Base-by-base conservation (phyloP, 2,888 invertebrate genomes). In the Xiphydria camelus region DNA sequence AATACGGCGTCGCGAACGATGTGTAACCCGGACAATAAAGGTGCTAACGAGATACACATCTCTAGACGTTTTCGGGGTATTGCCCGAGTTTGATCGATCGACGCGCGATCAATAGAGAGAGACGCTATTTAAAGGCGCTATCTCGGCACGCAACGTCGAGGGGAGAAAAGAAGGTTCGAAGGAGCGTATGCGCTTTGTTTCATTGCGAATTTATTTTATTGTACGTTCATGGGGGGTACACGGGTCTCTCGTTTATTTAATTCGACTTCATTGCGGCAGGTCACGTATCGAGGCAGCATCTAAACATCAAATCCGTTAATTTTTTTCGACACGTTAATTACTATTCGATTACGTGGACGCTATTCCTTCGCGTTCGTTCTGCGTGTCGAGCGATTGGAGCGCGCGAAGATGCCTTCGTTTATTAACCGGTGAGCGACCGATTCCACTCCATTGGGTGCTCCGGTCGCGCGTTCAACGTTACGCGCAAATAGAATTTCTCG, bases 241-340 rank as follows among this genome's bases (percentile, higher is more conserved):
- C 49, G 52, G 51, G 51, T 53, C 25, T 44, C 29, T 53, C 29
- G 5, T 15, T n/a, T 29, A 29, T 15, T 6, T 50, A 52, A 54
- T 26, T 47, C 56, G 48, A 47, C 51, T 44, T 44, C 40, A 55
- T 39, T 54, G 52, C 49, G 52, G 51, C 45, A 55, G 60, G 60
- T 53, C 55, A 61, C 59, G 60, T 56, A 56, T 53, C 50, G 56
- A 62, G 61, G 59, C 66, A 64, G 57, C 55, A 48, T 62, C 61
- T 66, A 62, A 67, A 67, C 65, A 68, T 66, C 64, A 64, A 68
- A 66, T 66, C 61, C 62, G 62, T 64, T 64, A 62, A 64, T 66
- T 66, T 57, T 45, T 59, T 58, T 37, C 37, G 41, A 45, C 38
- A 41, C 45, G 29, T 47, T 37, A 44, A 40, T 45, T 31, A 41